Base-by-base conservation (phyloP, 2,797 vertebrate genomes). In the Graptemys geographica region DNA sequence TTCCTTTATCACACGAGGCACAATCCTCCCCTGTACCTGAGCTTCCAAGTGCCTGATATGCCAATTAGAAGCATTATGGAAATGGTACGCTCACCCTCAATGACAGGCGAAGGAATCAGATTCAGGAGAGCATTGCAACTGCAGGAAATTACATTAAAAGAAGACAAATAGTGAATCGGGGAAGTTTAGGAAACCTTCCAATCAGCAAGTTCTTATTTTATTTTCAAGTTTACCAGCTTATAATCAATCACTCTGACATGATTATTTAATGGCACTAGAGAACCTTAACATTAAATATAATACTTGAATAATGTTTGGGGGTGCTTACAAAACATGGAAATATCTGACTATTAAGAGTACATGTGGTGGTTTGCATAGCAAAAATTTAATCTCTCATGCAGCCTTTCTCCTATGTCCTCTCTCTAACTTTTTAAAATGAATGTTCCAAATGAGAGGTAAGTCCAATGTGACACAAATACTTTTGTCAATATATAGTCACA, bases 261-360 rank as follows among this genome's bases (percentile, higher is more conserved):
- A 21, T 4, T 89, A 41, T 87, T 56, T 85, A 86, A 90, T 87
- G 3, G 81, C 91, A 89, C 72, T 89, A 87, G 84, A 96, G 79
- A 93, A 96, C 88, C 10, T 81, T 55, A 55, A 16, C 92, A 83
- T 92, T 57, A 55, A 78, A 90, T 95, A 37, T 95, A 96, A 82
- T 93, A 93, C 94, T 94, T 93, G 25, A 96, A 87, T n/a, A 59
- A 47, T 12, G 55, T 84, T 81, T 53, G 82, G 93, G 96, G 92
- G 83, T 96, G 94, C 82, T 96, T 89, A 83, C 15, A 87, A 97
- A 86, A 84, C 90, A 96, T 65, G 92, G 91, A 92, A 94, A 90
- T 28, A 27, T 51, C 89, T 90, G 76, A 81, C 41, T 95, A 86
- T 82, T 95, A 92, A 94, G 93, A 94, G 52, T 69, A n/a, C 41